Evolutionary conservation across 2,888 invertebrate species (phyloP).

Genomic region (Azorinus chamasolen): DNA sequence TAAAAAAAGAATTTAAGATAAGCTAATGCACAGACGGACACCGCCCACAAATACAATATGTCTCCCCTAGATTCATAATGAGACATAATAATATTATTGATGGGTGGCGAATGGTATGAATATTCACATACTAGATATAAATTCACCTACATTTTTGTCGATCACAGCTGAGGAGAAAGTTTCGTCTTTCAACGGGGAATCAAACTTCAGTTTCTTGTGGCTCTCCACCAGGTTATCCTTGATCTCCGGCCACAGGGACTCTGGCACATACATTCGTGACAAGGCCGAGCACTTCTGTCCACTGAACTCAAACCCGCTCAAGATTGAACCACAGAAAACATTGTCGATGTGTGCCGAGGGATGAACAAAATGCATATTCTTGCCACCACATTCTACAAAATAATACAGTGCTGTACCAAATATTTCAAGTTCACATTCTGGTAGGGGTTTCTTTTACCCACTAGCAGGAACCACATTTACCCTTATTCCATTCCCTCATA

Average conservation of each 20-base stretch:
- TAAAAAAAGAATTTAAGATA: too few species aligned
- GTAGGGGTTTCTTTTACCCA: too few species aligned
- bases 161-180: constrained; percentile 98
- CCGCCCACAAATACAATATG: too few species aligned
- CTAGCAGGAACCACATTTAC: too few species aligned
- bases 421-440: too few species aligned
- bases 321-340: constrained; percentile 94
- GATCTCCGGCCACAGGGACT: constrained; percentile 93
- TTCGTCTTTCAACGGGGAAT: constrained; percentile 91
- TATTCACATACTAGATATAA: too few species aligned
- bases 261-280: constrained; percentile 98
- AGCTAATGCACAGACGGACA: too few species aligned
- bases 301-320: constrained; percentile 96
- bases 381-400: constrained; percentile 97
- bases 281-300: constrained; percentile 99
- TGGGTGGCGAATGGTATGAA: too few species aligned
- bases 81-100: too few species aligned
- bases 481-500: too few species aligned
- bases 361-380: constrained; percentile 99
- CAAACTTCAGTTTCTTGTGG: constrained; percentile 93
- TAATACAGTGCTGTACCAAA: too few species aligned
- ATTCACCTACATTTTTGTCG: constrained; percentile 89
- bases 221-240: constrained; percentile 90
- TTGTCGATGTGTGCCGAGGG: constrained; percentile 94
- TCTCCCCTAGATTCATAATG: too few species aligned